These are phyloP conservation scores for Stenolophus ochropezus DNA, from an alignment of 2,888 invertebrate species.

Conservation along the genomic window DNA sequence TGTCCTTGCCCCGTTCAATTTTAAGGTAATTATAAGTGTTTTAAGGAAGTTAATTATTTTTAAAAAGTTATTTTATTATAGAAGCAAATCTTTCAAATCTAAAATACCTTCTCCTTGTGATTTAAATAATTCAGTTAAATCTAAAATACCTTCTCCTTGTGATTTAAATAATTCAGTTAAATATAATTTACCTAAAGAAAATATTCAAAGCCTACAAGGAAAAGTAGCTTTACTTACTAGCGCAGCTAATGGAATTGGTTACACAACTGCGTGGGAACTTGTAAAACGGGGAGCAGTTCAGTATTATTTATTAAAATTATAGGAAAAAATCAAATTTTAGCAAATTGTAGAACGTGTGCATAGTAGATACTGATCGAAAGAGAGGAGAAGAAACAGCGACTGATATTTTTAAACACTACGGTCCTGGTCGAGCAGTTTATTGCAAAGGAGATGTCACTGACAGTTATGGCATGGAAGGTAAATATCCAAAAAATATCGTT, in stretches of 20 bases:
- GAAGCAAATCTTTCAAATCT: too few species aligned
- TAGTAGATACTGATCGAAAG: background rate
- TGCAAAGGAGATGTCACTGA: background rate
- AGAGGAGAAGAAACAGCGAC: background rate
- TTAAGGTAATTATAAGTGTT: too few species aligned
- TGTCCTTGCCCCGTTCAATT: too few species aligned
- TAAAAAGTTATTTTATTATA: too few species aligned
- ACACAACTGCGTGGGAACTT: background rate
- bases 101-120: too few species aligned
- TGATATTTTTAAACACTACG: background rate
- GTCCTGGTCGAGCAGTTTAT: background rate
- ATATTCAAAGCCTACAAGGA: slow-evolving; percentile 62
- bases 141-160: too few species aligned
- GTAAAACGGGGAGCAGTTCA: background rate
- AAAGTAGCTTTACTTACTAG: slow-evolving; percentile 74
- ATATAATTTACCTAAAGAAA: background rate
- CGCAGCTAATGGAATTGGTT: slow-evolving; percentile 76
- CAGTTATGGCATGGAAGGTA: background rate
- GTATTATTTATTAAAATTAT: background rate
- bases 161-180: too few species aligned
- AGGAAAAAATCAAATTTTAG: background rate
- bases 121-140: too few species aligned
- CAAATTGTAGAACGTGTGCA: background rate
- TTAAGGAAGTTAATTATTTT: too few species aligned
- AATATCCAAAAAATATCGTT: background rate